Percentiles rank a stretch among this genome's conserved stretches.
Conservation (phyloP, 2,797 vertebrate genomes). For the Mus spretus region DNA sequence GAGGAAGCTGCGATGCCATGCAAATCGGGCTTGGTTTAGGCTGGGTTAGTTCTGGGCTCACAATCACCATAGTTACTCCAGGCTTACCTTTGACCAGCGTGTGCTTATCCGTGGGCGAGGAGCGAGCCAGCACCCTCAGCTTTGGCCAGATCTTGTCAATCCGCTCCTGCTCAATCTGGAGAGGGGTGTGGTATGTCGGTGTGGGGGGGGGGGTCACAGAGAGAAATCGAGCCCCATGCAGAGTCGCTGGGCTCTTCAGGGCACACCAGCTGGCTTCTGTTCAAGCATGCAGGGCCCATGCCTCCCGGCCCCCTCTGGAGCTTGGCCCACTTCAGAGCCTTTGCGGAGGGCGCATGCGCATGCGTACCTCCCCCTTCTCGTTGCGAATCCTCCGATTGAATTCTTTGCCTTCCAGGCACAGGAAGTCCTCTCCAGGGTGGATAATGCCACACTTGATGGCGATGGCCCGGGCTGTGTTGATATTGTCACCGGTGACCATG, state of each 20-base stretch:
- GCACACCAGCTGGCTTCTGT: not conserved
- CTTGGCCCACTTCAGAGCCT: not conserved
- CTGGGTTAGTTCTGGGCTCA: not conserved
- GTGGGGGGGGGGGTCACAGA: not conserved
- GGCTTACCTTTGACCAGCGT: conserved; percentile 97
- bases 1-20: not conserved
- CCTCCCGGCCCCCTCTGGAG: not conserved
- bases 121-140: conserved; percentile 96
- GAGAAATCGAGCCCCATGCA: conserved; percentile 32
- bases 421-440: conserved; percentile 97
- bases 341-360: accelerated
- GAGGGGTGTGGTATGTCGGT: not conserved
- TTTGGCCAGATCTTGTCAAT: conserved; percentile 99
- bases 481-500: conserved; percentile 99
- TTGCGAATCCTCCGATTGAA: conserved; percentile 99
- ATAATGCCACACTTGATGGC: conserved; percentile 99
- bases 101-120: conserved; percentile 95
- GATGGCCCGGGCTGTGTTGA: conserved; percentile 98
- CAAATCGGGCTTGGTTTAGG: not conserved
- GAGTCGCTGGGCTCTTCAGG: not conserved
- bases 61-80: accelerated
- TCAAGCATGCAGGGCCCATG: not conserved
- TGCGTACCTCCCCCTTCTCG: conserved; percentile 96
- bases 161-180: conserved; percentile 95
- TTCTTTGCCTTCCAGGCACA: conserved; percentile 98